These are phyloP conservation scores for Cotesia typhae DNA, from an alignment of 1,140 invertebrate genomes.

Conservation along the genomic window DNA sequence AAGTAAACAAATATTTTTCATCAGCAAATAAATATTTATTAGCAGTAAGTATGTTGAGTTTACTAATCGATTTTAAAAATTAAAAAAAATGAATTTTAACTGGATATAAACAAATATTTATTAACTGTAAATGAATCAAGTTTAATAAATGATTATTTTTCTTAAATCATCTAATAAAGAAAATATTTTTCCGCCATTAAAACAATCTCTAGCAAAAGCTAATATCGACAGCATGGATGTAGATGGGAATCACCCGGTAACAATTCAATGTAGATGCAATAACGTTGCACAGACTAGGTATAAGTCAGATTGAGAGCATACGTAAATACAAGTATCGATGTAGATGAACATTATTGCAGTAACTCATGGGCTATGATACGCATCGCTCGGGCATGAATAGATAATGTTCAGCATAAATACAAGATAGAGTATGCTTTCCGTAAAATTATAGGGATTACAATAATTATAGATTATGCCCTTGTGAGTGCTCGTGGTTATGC, in stretches of 20 bases:
- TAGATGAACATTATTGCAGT: conserved; percentile 32
- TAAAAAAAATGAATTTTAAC: too few species aligned
- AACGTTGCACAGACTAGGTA: background rate
- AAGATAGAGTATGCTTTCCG: conserved; percentile 43
- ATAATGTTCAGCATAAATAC: conserved; percentile 50
- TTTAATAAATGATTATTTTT: background rate
- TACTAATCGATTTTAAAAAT: too few species aligned
- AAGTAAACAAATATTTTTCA: too few species aligned
- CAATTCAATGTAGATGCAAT: too few species aligned
- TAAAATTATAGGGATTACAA: conserved; percentile 54
- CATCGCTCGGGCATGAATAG: conserved; percentile 37
- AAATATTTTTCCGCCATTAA: background rate
- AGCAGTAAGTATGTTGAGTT: too few species aligned
- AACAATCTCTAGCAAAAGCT: too few species aligned
- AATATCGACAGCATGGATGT: too few species aligned
- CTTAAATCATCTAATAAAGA: background rate
- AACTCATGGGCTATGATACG: conserved; percentile 40
- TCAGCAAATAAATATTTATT: too few species aligned
- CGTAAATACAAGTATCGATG: conserved; percentile 22
- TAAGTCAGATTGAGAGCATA: background rate
- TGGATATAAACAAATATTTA: too few species aligned
- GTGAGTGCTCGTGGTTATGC: conserved; percentile 35
- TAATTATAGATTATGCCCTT: conserved; percentile 51
- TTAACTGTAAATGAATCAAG: too few species aligned
- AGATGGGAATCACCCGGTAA: too few species aligned